A percentile compares a stretch with the other conserved stretches of the same genome.
phyloP scores from a whole-genome alignment of 2,113 vertebrate species.

The Bos taurus region DNA sequence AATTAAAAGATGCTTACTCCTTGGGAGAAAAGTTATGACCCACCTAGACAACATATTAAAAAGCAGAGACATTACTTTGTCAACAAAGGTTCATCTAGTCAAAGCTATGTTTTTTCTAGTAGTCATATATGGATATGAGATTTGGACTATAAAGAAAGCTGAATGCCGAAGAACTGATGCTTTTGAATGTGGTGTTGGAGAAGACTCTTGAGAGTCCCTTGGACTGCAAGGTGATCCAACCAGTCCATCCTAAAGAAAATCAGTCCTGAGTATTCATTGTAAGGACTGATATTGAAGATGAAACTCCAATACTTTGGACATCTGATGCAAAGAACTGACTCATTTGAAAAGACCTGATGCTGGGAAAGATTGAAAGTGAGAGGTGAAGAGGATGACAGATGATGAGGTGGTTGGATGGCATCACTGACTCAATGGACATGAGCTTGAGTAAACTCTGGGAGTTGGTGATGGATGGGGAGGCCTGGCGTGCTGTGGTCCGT shows the following conservation, averaged over 20 bases:
- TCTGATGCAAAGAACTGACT: neutral
- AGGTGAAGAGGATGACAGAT: neutral
- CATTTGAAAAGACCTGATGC: neutral
- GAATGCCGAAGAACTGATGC: rapidly evolving
- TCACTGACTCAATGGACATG: neutral
- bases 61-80: neutral
- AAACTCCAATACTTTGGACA: neutral
- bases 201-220: neutral
- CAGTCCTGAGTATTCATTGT: neutral
- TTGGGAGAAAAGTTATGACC: neutral
- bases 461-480: neutral
- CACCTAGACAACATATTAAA: neutral
- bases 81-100: neutral
- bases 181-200: neutral
- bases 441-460: neutral
- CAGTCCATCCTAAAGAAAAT: neutral
- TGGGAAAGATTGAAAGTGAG: neutral
- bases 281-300: neutral
- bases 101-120: neutral
- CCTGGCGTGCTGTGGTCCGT: neutral
- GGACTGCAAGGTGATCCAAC: neutral
- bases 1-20: neutral
- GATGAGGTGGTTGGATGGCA: neutral
- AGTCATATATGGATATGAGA: neutral
- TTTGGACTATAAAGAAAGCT: neutral